Evolutionary conservation across 2,888 invertebrate species (phyloP), one percentile per base, ranked within the genome.

Genomic region (Hydroisotoma schaefferi): DNA sequence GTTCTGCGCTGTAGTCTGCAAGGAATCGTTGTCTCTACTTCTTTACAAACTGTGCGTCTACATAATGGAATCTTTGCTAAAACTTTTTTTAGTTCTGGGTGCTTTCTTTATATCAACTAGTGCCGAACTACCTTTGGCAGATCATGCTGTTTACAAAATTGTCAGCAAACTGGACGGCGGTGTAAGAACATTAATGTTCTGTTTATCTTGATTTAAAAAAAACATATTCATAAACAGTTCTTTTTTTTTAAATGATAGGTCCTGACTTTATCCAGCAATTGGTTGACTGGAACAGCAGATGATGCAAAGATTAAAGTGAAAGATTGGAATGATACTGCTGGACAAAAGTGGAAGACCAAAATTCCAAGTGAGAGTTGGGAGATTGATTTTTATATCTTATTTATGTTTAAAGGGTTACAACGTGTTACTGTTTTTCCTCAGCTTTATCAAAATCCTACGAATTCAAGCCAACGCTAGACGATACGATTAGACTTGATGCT

Each of bases 301-400:
- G 52, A 37, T n/a, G n/a, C 15, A 15, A 26, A 33, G 27, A 57
- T 57, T 2, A 33, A 33, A 20, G 29, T 61, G 0, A 33, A 33
- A 18, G 6, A 37, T 18, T 54, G 40, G 37, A 46, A n/a, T 25
- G 61, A 58, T 40, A 43, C 22, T 27, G 57, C 57, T 15, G 43
- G 37, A 10, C 61, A 61, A 38, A 61, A 61, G 23, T 61, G 61
- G 61, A 54, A 55, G 37, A 26, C 61, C 25, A 54, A 61, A 18
- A 27, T 51, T 44, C 57, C 57, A 20, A 10, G 61, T 61, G 47
- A 33, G 5, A 15, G 23, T 23, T 44, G 5, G 40, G n/a, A 43
- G 15, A n/a, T 55, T 44, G 10, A 15, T 26, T 3, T 40, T 27
- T n/a, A 55, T 8, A 12, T 25, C 20, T 44, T 18, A 27, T 27